These are phyloP conservation scores for Origma solitaria DNA, from an alignment of 2,113 vertebrate genomes.

Conservation along the genomic window DNA sequence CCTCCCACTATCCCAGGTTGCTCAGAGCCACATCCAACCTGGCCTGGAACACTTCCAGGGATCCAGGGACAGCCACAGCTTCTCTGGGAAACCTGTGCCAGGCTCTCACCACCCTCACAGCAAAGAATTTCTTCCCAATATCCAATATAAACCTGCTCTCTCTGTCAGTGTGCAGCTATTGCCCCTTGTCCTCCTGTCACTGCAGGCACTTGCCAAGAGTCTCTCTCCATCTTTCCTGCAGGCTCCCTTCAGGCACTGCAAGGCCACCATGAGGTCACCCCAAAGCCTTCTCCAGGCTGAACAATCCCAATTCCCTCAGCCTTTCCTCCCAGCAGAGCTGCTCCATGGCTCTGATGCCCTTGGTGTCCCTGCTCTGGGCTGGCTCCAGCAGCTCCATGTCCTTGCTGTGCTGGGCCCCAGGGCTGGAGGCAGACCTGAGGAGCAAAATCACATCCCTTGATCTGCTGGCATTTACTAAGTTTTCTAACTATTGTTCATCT, in stretches of 20 bases:
- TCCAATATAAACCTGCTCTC: rapidly evolving
- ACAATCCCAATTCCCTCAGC: neutral
- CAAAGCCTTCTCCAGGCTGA: neutral
- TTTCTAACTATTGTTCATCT: neutral
- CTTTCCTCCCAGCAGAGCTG: neutral
- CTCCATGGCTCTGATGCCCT: neutral
- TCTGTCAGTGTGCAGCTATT: neutral
- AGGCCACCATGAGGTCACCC: neutral
- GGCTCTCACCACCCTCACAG: neutral
- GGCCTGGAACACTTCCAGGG: rapidly evolving
- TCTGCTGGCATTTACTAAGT: neutral
- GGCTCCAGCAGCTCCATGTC: neutral
- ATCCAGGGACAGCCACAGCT: neutral
- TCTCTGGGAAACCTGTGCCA: rapidly evolving
- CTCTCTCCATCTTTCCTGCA: neutral
- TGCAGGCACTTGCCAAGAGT: neutral
- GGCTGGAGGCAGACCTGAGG: rapidly evolving
- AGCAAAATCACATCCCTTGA: neutral
- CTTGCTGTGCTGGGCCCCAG: neutral
- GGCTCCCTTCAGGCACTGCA: too few relatives aligned
- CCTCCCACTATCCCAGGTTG: rapidly evolving
- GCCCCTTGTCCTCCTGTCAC: neutral
- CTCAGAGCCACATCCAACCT: neutral
- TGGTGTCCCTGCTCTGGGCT: neutral
- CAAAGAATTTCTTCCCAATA: rapidly evolving